Evolutionary conservation across 2,113 vertebrate species (phyloP), one percentile per base, ranked within the genome.

Genomic region (Lanius collurio): DNA sequence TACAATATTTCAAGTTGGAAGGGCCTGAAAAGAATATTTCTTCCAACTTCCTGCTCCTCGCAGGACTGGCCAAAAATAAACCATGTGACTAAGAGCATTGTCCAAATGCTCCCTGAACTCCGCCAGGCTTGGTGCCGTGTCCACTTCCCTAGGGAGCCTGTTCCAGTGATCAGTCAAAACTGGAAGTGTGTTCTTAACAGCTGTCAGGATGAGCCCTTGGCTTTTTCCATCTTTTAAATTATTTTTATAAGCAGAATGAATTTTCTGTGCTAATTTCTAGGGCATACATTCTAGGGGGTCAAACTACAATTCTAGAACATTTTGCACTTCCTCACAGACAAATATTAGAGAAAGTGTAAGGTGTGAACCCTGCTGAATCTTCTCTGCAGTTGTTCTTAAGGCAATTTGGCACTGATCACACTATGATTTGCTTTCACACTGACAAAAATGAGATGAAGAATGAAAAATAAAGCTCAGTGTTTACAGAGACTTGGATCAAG

Each of bases 381-480:
- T 86, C 68, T 83, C 71, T 75, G 60, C 35, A 68, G 44, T 63
- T 69, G 50, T 74, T 83, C 56, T 59, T 86, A 59, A 37, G n/a
- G 60, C 52, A 92, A 2, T 86, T 75, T 0, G 0, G 39, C 86
- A 75, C 35, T 70, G 64, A 89, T 74, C 52, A 74, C 46, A 28
- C 39, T 63, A 19, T 19, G 9, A 28, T 91, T 94, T 92, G n/a
- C 39, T 81, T 92, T 86, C 74, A 67, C 42, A 56, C 47, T 70
- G 22, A 81, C 44, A 78, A 78, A 92, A 93, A 70, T 37, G 39
- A 86, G 49, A 65, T 33, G 42, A 78, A 88, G 55, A 80, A 68
- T 31, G 44, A 90, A 93, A 94, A 94, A 80, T 73, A 93, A 89
- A 95, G 27, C 39, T 89, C n/a, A 30, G 8, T 77, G 46, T 80